Evolutionary conservation across 2,888 invertebrate species (phyloP), one percentile per base, ranked within the genome.

Genomic region (Dasysyrphus tricinctus): DNA sequence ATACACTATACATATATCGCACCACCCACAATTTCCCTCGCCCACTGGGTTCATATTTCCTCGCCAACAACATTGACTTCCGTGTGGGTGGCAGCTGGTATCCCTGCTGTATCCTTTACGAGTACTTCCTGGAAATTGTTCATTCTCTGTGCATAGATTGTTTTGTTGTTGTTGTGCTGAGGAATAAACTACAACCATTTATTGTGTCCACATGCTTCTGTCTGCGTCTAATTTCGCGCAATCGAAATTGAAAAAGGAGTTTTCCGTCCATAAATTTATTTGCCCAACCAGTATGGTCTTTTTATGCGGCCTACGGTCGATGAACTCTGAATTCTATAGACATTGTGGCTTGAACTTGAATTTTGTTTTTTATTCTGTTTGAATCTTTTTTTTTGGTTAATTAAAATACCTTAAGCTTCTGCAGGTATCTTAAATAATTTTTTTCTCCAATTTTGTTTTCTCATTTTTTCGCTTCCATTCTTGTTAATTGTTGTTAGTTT

Each of bases 311-410:
- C 7, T 32, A 67, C 49, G 75, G 81, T 81, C 86, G 54, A 79
- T 78, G 86, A 82, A 81, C 86, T 51, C 29, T 3, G n/a, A 37
- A 16, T 65, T 79, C 57, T 74, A 57, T 59, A 63, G 73, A 63
- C 78, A 67, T 77, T 70, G 47, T 74, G 69, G 73, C 74, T 82
- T 86, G 86, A 86, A 86, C 86, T 86, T 86, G 86, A 86, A 86
- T 75, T 61, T n/a, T 59, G 4, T 59, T 54, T 19, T 14, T 29
- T 32, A 49, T 44, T 67, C 14, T 12, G 3, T 24, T 24, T 24
- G 24, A 5, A 29, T 6, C 51, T 39, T 73, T 72, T 42, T 44
- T 80, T 14, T 59, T 73, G 47, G n/a, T 32, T 44, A 49, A 34
- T 54, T 54, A 24, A 19, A 34, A 29, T 54, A 42, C 12, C 16